Percentiles rank a stretch among this genome's conserved stretches.
These are phyloP conservation scores for Choristoneura rosaceana DNA, from an alignment of 2,888 invertebrate genomes.

Conservation along the genomic window DNA sequence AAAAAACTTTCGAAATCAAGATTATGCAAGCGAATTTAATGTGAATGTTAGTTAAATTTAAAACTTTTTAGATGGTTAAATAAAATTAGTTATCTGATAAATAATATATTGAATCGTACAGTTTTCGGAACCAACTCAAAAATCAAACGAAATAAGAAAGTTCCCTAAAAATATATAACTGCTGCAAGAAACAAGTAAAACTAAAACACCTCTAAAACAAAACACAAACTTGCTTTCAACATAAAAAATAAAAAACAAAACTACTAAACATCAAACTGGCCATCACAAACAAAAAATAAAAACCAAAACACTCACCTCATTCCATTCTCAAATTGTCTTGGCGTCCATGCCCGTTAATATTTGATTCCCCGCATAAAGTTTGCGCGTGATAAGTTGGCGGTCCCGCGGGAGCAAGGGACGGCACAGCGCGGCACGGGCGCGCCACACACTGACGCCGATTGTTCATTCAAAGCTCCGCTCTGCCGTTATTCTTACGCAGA, in stretches of 20 bases:
- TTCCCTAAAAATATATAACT: no score
- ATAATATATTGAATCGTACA: no score
- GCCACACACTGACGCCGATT: constrained; percentile 75
- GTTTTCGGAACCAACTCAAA: no score
- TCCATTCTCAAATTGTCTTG: constrained; percentile 24
- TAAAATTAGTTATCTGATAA: no score
- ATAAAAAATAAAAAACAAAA: not conserved
- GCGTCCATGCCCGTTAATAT: constrained; percentile 15
- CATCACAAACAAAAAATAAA: not conserved
- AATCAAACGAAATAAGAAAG: no score
- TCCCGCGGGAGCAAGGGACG: constrained; percentile 56
- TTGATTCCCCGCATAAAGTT: constrained; percentile 59
- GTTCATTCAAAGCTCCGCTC: constrained; percentile 77
- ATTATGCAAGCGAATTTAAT: no score
- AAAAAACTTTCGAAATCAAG: no score
- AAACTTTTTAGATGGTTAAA: no score
- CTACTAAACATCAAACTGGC: not conserved
- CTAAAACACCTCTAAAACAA: not conserved
- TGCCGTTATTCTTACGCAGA: constrained; percentile 82
- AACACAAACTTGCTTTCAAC: not conserved
- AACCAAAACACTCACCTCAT: constrained; percentile 31
- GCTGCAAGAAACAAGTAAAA: not conserved
- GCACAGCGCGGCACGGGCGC: constrained; percentile 57
- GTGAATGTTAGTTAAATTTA: no score
- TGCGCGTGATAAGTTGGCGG: constrained; percentile 48